phyloP scores from a whole-genome alignment of 2,797 vertebrate species.

The Spinibarbus caldwelli region DNA sequence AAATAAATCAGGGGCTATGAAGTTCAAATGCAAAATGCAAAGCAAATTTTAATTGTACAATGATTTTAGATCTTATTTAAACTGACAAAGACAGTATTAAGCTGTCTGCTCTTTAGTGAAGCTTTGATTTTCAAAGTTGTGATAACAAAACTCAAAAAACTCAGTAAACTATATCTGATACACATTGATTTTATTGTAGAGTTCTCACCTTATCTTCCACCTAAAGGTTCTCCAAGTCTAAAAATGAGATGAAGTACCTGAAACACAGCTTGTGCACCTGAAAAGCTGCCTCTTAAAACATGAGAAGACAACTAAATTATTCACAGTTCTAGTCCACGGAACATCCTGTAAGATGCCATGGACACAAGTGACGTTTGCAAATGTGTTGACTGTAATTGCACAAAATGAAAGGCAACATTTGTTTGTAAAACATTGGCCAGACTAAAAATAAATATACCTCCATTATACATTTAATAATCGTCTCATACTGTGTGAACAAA shows the following conservation, averaged over 20 bases:
- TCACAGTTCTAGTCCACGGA: slow-evolving; percentile 33
- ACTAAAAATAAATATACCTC: slow-evolving; percentile 4
- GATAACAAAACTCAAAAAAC: neutral
- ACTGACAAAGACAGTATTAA: neutral
- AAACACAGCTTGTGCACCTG: neutral
- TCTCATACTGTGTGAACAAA: neutral
- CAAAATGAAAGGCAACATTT: slow-evolving; percentile 38
- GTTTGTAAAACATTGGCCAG: neutral
- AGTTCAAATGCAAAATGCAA: neutral
- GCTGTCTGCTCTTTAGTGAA: neutral
- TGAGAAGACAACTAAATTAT: slow-evolving; percentile 20
- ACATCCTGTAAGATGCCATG: slow-evolving; percentile 8
- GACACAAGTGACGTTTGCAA: neutral
- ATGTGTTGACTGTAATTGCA: slow-evolving; percentile 9
- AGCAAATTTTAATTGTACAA: neutral
- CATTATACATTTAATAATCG: neutral
- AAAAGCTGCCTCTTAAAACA: slow-evolving; percentile 26
- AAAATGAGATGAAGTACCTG: slow-evolving; percentile 16
- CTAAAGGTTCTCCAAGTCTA: neutral
- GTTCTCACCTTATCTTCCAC: too few species aligned
- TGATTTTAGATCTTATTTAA: neutral
- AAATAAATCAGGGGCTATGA: neutral
- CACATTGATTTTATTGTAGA: slow-evolving; percentile 11
- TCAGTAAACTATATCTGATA: neutral
- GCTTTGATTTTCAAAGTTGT: neutral